Conservation (phyloP, 2,888 invertebrate species). For the Orthosia gracilis region DNA sequence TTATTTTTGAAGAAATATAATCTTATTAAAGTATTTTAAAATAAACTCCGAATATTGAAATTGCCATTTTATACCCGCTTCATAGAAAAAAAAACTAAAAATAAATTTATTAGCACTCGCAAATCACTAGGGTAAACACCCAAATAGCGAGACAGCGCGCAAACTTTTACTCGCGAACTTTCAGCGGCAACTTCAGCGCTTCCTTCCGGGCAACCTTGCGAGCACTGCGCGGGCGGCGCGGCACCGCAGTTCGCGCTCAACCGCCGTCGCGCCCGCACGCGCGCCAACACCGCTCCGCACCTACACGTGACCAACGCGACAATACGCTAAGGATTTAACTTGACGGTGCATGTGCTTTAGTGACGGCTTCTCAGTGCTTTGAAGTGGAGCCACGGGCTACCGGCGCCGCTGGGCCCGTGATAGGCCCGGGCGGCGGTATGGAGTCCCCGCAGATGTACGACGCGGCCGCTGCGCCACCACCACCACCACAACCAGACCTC, state of each 20-base stretch:
- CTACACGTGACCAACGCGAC: slow-evolving; percentile 70
- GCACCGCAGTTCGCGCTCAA: slow-evolving; percentile 83
- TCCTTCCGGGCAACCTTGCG: slow-evolving; percentile 89
- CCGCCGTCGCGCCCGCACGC: slow-evolving; percentile 84
- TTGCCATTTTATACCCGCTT: background rate
- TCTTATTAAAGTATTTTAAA: background rate
- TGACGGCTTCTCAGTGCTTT: slow-evolving; percentile 88
- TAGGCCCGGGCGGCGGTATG: slow-evolving; percentile 92
- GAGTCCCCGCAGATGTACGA: slow-evolving; percentile 97
- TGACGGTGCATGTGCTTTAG: slow-evolving; percentile 85
- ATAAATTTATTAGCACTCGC: slow-evolving; percentile 23
- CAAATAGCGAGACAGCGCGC: slow-evolving; percentile 48
- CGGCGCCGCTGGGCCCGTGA: slow-evolving; percentile 87
- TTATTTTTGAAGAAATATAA: background rate
- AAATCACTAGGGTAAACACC: slow-evolving; percentile 49
- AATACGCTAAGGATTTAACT: slow-evolving; percentile 72
- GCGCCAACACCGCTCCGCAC: slow-evolving; percentile 62
- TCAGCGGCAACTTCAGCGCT: slow-evolving; percentile 83
- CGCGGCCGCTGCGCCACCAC: slow-evolving; percentile 92
- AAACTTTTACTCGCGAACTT: slow-evolving; percentile 87
- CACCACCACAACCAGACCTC: slow-evolving; percentile 92
- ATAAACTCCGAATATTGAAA: background rate
- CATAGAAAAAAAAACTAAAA: slow-evolving; percentile 20
- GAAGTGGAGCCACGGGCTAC: slow-evolving; percentile 89
- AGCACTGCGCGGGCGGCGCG: slow-evolving; percentile 73